phyloP scores from a whole-genome alignment of 1,140 invertebrate genomes.

The Steinernema feltiae region DNA sequence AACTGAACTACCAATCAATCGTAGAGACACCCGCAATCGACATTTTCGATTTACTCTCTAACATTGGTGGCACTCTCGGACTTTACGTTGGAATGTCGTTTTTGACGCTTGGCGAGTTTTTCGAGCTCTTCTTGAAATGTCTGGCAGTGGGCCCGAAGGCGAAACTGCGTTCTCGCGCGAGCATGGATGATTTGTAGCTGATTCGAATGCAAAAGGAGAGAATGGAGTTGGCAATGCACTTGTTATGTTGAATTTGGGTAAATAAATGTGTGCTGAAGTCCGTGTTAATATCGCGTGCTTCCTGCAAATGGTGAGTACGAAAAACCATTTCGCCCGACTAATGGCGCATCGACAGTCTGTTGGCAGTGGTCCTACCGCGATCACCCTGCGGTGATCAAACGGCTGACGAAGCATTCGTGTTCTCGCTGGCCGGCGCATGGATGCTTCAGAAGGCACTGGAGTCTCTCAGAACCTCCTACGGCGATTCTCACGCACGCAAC shows the following conservation, averaged over 20 bases:
- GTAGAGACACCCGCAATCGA: not conserved
- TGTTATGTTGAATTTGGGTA: no score
- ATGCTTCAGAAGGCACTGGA: no score
- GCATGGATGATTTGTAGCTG: not conserved
- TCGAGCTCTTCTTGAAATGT: constrained; percentile 12
- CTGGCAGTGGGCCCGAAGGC: not conserved
- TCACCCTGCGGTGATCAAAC: not conserved
- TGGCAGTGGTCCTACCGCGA: not conserved
- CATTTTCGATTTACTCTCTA: not conserved
- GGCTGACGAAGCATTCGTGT: no score
- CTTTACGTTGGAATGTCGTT: not conserved
- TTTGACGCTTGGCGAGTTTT: not conserved
- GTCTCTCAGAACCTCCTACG: no score
- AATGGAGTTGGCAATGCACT: no score
- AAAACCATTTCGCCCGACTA: no score
- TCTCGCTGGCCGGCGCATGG: no score
- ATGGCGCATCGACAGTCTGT: not conserved
- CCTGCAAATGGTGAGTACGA: no score
- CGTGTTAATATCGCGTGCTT: no score
- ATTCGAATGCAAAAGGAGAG: no score
- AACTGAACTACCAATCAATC: constrained; percentile 1
- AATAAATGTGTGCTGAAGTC: no score
- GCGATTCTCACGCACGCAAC: no score
- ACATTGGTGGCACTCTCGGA: not conserved
- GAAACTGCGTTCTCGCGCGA: not conserved